Evolutionary conservation across 30 jellyfish, hydroid and myxozoan genomes (phyloP).

Genomic region (Chrysaora quinquecirrha): DNA sequence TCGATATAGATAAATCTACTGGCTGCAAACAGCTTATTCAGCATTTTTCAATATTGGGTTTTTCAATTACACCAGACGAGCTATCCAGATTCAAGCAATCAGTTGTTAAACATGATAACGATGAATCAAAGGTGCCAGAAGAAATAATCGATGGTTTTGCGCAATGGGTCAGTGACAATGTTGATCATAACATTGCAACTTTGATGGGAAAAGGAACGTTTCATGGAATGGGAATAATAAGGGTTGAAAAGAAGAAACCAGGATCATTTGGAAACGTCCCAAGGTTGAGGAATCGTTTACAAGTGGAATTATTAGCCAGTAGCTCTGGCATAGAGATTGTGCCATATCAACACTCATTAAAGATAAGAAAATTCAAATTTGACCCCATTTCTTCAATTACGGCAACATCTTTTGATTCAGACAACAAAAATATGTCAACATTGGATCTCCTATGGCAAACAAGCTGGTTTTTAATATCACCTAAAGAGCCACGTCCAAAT

Average conservation of each 20-base stretch:
- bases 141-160: not conserved
- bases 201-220: slow-evolving; percentile 18
- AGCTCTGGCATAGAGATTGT: slow-evolving; percentile 23
- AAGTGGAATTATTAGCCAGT: not conserved
- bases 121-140: not conserved
- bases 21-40: slow-evolving; percentile 1
- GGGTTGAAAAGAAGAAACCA: not conserved
- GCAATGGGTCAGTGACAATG: slow-evolving; percentile 9
- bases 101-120: not conserved
- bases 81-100: not conserved
- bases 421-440: not conserved
- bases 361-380: slow-evolving; percentile 14
- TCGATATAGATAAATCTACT: slow-evolving; percentile 14
- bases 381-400: not conserved
- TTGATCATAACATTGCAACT: slow-evolving; percentile 12
- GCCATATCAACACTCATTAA: slow-evolving; percentile 13
- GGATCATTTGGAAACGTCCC: not conserved
- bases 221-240: slow-evolving; percentile 28
- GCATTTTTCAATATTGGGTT: slow-evolving; percentile 1
- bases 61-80: slow-evolving; percentile 13
- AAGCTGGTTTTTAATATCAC: slow-evolving; percentile 31
- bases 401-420: not conserved
- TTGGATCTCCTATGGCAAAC: slow-evolving; percentile 37
- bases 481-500: slow-evolving; percentile 30
- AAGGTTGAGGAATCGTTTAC: not conserved